A percentile compares a stretch with the other conserved stretches of the same genome.
Evolutionary conservation across 2,888 invertebrate genomes (phyloP).

Genomic region (Galerucella nymphaeae): DNA sequence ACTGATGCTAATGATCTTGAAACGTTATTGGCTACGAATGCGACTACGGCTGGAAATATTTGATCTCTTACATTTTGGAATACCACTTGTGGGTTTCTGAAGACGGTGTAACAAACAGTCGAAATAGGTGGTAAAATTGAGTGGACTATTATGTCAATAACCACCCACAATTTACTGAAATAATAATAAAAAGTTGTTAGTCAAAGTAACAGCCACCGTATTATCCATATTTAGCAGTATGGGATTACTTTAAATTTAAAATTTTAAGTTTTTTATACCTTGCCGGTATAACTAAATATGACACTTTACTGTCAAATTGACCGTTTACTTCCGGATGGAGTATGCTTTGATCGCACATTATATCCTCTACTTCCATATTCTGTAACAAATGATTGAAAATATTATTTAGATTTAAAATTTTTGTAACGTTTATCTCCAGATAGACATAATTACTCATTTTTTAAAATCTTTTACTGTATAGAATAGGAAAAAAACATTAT

Average conservation of each 20-base stretch:
- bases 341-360: constrained; percentile 61
- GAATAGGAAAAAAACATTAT: too few species aligned
- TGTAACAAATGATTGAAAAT: not conserved
- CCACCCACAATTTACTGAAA: constrained; percentile 61
- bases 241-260: too few species aligned
- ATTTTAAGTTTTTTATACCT: constrained; percentile 55
- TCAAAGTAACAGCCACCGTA: too few species aligned
- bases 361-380: constrained; percentile 57
- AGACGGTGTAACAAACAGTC: constrained; percentile 59
- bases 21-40: constrained; percentile 62
- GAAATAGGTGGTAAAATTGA: constrained; percentile 60
- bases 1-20: constrained; percentile 61
- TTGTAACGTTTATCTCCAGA: too few species aligned
- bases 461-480: too few species aligned
- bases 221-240: too few species aligned
- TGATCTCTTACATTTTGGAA: constrained; percentile 58
- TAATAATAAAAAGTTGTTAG: constrained; percentile 30
- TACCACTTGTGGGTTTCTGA: constrained; percentile 60
- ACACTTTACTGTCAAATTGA: constrained; percentile 50
- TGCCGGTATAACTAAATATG: constrained; percentile 52
- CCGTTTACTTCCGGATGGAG: constrained; percentile 54
- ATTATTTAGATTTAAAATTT: too few species aligned
- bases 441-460: too few species aligned
- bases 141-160: constrained; percentile 57
- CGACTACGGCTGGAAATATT: constrained; percentile 60